phyloP scores from a whole-genome alignment of 2,113 vertebrate species.

The Phalacrocorax carbo region DNA sequence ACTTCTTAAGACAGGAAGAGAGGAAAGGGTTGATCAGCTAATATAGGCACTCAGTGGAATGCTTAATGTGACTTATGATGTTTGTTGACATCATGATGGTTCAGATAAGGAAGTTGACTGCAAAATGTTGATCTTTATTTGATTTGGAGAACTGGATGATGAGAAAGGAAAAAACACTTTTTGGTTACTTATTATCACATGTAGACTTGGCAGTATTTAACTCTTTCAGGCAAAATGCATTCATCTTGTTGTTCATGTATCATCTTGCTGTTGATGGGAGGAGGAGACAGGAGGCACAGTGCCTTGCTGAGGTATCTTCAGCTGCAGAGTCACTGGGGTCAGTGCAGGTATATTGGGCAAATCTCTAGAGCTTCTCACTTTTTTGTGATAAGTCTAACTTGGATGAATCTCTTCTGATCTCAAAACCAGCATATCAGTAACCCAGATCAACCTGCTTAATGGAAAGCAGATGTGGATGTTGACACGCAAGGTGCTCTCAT shows the following conservation, averaged over 20 bases:
- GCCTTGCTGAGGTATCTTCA: not conserved
- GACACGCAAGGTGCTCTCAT: rapidly evolving
- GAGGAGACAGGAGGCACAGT: not conserved
- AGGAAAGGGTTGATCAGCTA: not conserved
- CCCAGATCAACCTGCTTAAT: rapidly evolving
- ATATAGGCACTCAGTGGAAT: constrained; percentile 30
- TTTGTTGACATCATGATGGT: not conserved
- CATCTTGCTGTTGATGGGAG: not conserved
- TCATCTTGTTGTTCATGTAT: not conserved
- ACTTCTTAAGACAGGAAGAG: constrained; percentile 42
- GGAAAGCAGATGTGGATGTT: not conserved
- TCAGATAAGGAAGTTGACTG: constrained; percentile 10
- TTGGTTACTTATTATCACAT: not conserved
- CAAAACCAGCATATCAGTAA: not conserved
- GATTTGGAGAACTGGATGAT: not conserved
- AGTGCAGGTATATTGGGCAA: not conserved
- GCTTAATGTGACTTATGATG: not conserved
- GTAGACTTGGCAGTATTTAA: not conserved
- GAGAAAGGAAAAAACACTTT: not conserved
- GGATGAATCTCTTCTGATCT: not conserved
- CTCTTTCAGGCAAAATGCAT: not conserved
- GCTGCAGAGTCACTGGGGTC: not conserved
- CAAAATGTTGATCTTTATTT: not conserved
- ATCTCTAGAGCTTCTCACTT: not conserved
- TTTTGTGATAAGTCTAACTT: not conserved